Evolutionary conservation across 2,797 vertebrate species (phyloP), one percentile per base, ranked within the genome.

Genomic region (Columba guinea): DNA sequence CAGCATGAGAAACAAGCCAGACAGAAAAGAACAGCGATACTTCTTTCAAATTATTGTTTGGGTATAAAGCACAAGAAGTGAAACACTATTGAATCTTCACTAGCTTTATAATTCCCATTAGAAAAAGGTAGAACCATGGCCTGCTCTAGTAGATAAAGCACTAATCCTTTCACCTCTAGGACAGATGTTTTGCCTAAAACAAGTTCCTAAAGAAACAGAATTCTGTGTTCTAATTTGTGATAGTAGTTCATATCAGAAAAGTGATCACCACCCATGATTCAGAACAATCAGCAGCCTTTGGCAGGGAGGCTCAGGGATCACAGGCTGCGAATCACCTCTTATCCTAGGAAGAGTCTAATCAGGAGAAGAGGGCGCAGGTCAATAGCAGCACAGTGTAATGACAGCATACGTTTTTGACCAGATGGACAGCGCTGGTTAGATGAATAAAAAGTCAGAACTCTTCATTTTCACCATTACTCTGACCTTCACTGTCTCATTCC

Each of bases 131-230:
- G 15, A 89, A 56, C n/a, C 3, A 32, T 71, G 79, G 58, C 51
- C 59, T 94, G 82, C 65, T 89, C 93, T 64, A 70, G 85, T 22
- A 93, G 96, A 96, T 93, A 96, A 96, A 97, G 41, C 52, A 80
- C 76, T 93, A 77, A 97, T 95, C 87, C 73, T 56, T 92, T 92
- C 91, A 95, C 95, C 77, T 95, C 68, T 48, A 87, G 82, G 83
- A 95, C 65, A 87, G 81, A 39, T 87, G 63, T 77, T 96, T 87
- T 88, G 64, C 89, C 89, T 82, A 93, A 96, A 70, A 53, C 64
- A 69, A 94, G 73, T 74, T 94, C 73, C 73, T 84, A 79, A 94
- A 93, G 73, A 97, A 97, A 82, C 51, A 92, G 81, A 94, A 82
- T 91, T 74, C 58, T 76, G 37, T 7, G 3, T 48, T 89, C 35